Conservation (phyloP, 2,797 vertebrate genomes). For the Sibirionetta formosa region DNA sequence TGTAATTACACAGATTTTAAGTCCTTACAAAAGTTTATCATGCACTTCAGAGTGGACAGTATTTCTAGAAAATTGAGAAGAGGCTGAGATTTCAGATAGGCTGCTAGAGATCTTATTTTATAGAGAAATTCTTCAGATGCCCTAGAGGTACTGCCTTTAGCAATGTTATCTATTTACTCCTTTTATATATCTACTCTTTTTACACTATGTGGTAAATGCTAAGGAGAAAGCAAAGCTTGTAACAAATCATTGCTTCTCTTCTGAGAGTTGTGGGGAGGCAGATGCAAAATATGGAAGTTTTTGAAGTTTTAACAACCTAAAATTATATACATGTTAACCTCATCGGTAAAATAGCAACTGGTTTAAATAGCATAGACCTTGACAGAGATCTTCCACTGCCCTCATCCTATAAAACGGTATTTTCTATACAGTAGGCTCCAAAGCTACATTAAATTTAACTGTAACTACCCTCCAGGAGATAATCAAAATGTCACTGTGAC, state of each 20-base stretch:
- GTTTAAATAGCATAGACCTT: neutral
- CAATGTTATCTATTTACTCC: neutral
- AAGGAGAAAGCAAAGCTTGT: neutral
- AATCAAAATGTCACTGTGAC: neutral
- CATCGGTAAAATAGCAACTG: neutral
- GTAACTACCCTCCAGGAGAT: neutral
- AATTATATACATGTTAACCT: neutral
- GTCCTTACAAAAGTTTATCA: neutral
- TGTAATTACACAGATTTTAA: neutral
- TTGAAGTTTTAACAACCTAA: neutral
- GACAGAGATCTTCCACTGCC: neutral
- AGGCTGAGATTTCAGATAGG: neutral
- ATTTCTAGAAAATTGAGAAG: neutral
- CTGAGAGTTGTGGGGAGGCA: neutral
- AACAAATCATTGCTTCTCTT: neutral
- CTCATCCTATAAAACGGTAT: rapidly evolving
- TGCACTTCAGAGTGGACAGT: neutral
- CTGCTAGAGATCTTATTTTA: neutral
- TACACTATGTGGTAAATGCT: neutral
- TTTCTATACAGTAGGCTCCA: neutral
- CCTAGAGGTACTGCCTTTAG: neutral
- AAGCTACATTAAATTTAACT: neutral
- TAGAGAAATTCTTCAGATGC: neutral
- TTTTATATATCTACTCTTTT: neutral
- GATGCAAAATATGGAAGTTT: neutral